phyloP scores from a whole-genome alignment of 2,888 invertebrate genomes.

The Tetramorium bicarinatum region DNA sequence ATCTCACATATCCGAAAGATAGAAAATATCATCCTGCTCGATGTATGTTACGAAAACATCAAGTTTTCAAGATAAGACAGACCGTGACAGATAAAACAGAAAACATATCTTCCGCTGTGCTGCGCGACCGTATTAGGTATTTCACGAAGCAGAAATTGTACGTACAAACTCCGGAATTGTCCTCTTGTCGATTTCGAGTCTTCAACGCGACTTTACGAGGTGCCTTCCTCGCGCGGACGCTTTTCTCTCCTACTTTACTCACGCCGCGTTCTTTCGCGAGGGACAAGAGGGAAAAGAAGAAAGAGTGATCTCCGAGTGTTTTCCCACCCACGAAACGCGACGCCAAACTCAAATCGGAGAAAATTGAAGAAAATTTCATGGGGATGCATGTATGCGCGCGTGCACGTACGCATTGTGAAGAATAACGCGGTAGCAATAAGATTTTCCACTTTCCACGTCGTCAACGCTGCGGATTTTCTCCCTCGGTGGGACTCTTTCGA shows the following conservation, averaged over 20 bases:
- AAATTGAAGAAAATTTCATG: not conserved
- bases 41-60: not conserved
- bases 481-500: not conserved
- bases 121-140: not conserved
- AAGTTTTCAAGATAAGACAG: not conserved
- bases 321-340: not conserved
- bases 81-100: not conserved
- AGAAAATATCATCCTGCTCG: not conserved
- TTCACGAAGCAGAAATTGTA: not conserved
- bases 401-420: not conserved
- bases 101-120: not conserved
- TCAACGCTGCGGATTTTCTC: not conserved
- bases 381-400: not conserved
- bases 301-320: not conserved
- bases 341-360: not conserved
- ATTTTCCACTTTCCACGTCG: not conserved
- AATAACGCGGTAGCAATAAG: conserved; percentile 21
- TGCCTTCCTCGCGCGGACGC: not conserved
- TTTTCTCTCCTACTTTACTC: not conserved
- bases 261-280: not conserved
- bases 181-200: not conserved
- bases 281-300: not conserved
- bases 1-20: not conserved
- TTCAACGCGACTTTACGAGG: not conserved
- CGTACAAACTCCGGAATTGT: not conserved